Evolutionary conservation across 2,888 invertebrate genomes (phyloP), one percentile per base, ranked within the genome.

Genomic region (Copidosoma aretas): DNA sequence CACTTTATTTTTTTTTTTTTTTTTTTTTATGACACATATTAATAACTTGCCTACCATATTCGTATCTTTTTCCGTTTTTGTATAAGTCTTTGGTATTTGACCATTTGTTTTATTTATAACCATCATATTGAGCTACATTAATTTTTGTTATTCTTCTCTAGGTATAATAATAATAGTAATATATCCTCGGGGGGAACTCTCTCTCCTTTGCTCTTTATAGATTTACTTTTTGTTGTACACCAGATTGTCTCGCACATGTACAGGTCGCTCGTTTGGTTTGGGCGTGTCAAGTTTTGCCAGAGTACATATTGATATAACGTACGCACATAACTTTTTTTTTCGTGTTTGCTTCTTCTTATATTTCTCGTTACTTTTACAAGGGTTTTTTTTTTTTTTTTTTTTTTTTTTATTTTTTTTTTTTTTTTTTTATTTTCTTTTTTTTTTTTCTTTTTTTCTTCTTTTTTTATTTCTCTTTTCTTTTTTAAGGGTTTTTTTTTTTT

Each of bases 191-290:
- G 8, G 32, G 32, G 8, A 8, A 3, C 14, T 46, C 14, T 46
- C 43, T 46, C 43, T n/a, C 43, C 17, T 46, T 12, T 46, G 43
- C 43, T 46, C 43, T 46, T n/a, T n/a, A n/a, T n/a, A 46, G 43
- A 46, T 15, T 62, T 69, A 58, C 54, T 1, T 54, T 58, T 61
- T 54, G 52, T 54, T 58, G 19, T 64, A 46, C 61, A 60, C 64
- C 61, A 65, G 71, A 71, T 68, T 71, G 71, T 71, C 71, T 64
- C 65, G 64, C 49, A 68, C 71, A 65, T 46, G 68, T 59, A 68
- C 65, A 67, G 60, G 64, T 67, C 67, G 61, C 64, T 22, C 56
- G 24, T 59, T 25, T 56, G 19, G 8, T 46, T 46, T 46, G 43
- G 14, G 15, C 54, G 19, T 24, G 25, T 54, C 54, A 25, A 24